Percentiles rank a stretch among this genome's conserved stretches.
phyloP scores from a whole-genome alignment of 2,888 invertebrate species.

The Macropis europaea region DNA sequence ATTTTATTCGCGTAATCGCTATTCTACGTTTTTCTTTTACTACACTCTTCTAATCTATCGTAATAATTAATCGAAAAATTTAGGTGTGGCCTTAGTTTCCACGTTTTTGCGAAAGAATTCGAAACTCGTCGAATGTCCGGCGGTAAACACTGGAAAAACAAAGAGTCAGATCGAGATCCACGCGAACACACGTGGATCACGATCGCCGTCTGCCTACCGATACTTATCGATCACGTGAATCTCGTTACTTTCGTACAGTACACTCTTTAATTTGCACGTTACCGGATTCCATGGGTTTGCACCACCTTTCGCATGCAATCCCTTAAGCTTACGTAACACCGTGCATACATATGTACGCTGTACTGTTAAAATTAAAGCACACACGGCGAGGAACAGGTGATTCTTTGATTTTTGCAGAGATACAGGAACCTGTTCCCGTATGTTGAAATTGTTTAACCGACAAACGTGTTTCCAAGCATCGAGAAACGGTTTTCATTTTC shows the following conservation, averaged over 20 bases:
- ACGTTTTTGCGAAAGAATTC: constrained; percentile 5
- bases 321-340: constrained; percentile 22
- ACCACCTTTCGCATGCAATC: constrained; percentile 11
- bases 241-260: constrained; percentile 20
- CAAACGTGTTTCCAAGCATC: too few relatives aligned
- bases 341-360: not conserved
- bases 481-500: too few relatives aligned
- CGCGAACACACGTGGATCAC: constrained; percentile 36
- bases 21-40: too few relatives aligned
- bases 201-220: constrained; percentile 10
- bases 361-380: constrained; percentile 3
- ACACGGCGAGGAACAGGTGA: constrained; percentile 11
- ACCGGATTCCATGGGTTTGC: not conserved
- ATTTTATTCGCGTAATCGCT: too few relatives aligned
- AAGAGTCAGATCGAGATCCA: constrained; percentile 28
- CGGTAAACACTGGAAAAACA: not conserved
- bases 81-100: not conserved
- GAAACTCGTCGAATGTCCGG: not conserved
- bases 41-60: too few relatives aligned
- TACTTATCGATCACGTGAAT: constrained; percentile 45
- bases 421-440: not conserved
- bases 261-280: constrained; percentile 37
- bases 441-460: too few relatives aligned
- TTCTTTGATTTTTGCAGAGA: constrained; percentile 1
- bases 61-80: too few relatives aligned